Evolutionary conservation across 2,113 vertebrate species (phyloP), one percentile per base, ranked within the genome.

Genomic region (Bucco capensis): DNA sequence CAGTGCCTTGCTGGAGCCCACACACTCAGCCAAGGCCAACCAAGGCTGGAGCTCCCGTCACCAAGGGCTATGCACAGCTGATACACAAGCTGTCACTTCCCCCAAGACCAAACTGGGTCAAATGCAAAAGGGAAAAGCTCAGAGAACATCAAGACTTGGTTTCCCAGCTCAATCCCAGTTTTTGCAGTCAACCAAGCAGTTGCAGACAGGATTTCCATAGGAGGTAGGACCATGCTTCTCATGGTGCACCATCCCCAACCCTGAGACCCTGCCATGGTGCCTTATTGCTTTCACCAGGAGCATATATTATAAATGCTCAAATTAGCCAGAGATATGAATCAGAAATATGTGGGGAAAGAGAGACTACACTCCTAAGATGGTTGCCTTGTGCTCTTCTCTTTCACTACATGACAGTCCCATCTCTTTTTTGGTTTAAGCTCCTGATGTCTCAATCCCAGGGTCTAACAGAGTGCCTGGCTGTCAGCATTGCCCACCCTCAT

Each of bases 41-140:
- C 82, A 12, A 60, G 42, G 47, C 51, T 62, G 90, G 56, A 81
- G 84, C 74, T 71, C 73, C 74, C 70, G 56, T 40, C 0, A 0
- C 51, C 0, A 0, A 81, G 42, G 57, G 46, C 76, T 14, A 3
- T 28, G 61, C 49, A 50, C 31, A 50, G 28, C n/a, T n/a, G n/a
- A n/a, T n/a, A n/a, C n/a, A 61, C 57, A n/a, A 61, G 37, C 62
- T 47, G 64, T 37, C 79, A 16, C 67, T 79, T 86, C 73, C 54
- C 72, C 22, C 44, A 31, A 47, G 56, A 31, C 28, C 49, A 69
- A 28, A 90, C 42, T 86, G 70, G 70, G 78, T 95, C 83, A 94
- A 90, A 92, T 54, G 66, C 86, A 85, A 92, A 93, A 66, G 25
- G 56, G 31, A 70, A 77, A 67, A 60, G 50, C 76, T 66, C 79